A percentile compares a stretch with the other conserved stretches of the same genome.
Evolutionary conservation across 2,113 vertebrate genomes (phyloP).

Genomic region (Psittacula cyanocephala): DNA sequence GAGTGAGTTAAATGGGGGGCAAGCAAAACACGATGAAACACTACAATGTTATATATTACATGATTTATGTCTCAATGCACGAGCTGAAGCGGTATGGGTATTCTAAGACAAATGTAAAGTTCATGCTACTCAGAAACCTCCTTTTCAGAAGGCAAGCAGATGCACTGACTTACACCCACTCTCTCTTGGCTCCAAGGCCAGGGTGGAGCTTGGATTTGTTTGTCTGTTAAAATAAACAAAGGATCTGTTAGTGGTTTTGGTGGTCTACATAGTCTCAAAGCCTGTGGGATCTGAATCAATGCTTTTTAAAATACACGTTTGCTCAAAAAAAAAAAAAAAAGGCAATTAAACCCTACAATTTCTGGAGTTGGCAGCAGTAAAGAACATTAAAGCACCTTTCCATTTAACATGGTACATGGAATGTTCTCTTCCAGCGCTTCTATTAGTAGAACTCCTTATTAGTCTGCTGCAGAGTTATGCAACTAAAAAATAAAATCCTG

Average conservation of each 20-base stretch:
- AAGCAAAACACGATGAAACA: neutral
- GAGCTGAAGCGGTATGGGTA: neutral
- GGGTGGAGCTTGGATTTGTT: slow-evolving; percentile 50
- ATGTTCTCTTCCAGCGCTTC: neutral
- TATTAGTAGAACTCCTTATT: rapidly evolving
- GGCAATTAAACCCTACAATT: neutral
- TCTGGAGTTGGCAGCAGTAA: neutral
- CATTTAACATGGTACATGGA: neutral
- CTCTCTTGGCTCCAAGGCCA: neutral
- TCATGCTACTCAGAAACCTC: neutral
- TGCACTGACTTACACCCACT: slow-evolving; percentile 11
- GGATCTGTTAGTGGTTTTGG: neutral
- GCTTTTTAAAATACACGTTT: neutral
- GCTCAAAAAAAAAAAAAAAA: neutral
- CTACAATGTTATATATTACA: neutral
- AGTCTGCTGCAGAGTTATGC: neutral
- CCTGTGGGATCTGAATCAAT: neutral
- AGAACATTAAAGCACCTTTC: neutral
- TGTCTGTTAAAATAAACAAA: slow-evolving; percentile 54
- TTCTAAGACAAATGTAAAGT: neutral
- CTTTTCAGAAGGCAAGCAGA: neutral
- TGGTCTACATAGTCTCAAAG: neutral
- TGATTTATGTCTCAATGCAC: rapidly evolving
- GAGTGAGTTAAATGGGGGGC: too few relatives aligned
- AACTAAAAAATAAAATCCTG: neutral